phyloP scores from a whole-genome alignment of 2,113 vertebrate species.

The Channa maculata region DNA sequence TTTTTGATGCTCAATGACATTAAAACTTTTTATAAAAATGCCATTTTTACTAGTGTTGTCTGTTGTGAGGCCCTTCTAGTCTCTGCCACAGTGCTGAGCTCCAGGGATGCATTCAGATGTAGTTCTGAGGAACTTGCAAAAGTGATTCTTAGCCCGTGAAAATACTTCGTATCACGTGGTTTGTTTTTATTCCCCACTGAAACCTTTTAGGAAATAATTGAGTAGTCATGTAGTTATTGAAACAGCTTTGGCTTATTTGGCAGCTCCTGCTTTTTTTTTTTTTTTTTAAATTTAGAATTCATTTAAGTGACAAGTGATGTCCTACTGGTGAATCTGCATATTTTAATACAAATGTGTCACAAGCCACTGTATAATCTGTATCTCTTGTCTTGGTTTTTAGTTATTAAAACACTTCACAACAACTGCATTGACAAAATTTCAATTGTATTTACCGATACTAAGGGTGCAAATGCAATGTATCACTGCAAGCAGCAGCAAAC shows the following conservation, averaged over 20 bases:
- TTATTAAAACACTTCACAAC: neutral
- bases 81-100: constrained; percentile 17
- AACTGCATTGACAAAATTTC: constrained; percentile 1
- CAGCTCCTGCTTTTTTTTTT: constrained; percentile 56
- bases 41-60: constrained; percentile 67
- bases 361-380: constrained; percentile 6
- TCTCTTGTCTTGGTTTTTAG: constrained; percentile 24
- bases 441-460: neutral
- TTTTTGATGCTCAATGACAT: constrained; percentile 76
- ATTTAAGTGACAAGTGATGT: constrained; percentile 40
- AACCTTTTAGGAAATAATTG: constrained; percentile 17
- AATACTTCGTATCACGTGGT: constrained; percentile 40
- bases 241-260: constrained; percentile 33
- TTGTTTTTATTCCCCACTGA: constrained; percentile 4
- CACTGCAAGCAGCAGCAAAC: neutral
- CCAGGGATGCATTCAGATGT: constrained; percentile 22
- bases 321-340: constrained; percentile 22
- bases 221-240: constrained; percentile 10
- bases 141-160: constrained; percentile 28
- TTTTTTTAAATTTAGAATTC: constrained; percentile 49
- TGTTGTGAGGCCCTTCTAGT: constrained; percentile 41
- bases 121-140: constrained; percentile 20
- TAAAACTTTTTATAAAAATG: constrained; percentile 86
- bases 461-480: no score
- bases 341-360: constrained; percentile 10